phyloP scores from a whole-genome alignment of 2,113 vertebrate species.

The Cyanoramphus novaezelandiae region DNA sequence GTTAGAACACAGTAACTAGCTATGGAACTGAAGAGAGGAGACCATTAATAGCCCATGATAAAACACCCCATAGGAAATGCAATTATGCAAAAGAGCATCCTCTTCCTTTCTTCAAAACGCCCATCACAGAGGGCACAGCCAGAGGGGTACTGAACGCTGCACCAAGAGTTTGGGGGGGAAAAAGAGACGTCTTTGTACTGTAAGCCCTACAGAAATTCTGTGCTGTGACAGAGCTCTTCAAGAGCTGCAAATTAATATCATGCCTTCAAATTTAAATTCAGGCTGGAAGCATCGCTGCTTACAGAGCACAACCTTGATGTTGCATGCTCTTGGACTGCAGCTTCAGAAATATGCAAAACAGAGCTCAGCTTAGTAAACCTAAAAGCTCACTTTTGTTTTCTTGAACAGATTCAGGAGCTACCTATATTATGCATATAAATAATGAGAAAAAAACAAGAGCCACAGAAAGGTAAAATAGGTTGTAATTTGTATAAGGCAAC shows the following conservation, averaged over 20 bases:
- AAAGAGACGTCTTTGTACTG: background rate
- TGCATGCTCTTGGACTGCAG: background rate
- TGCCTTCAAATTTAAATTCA: background rate
- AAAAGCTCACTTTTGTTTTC: background rate
- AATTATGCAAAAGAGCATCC: background rate
- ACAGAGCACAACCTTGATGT: background rate
- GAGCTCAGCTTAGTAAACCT: background rate
- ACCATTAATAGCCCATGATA: background rate
- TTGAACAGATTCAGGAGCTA: background rate
- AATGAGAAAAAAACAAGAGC: background rate
- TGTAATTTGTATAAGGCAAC: background rate
- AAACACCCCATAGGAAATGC: background rate
- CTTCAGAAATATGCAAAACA: background rate
- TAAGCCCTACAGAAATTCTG: background rate
- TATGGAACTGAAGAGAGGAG: background rate
- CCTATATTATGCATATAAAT: background rate
- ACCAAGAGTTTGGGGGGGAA: background rate
- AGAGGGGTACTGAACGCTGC: background rate
- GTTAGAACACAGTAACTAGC: slow-evolving; percentile 13
- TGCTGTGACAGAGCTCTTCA: background rate
- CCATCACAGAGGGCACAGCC: background rate
- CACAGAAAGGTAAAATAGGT: background rate
- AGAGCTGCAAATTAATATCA: background rate
- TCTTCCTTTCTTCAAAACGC: background rate
- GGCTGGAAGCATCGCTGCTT: background rate